Base-by-base conservation (phyloP, 2,797 vertebrate genomes). In the Bufotes viridis region DNA sequence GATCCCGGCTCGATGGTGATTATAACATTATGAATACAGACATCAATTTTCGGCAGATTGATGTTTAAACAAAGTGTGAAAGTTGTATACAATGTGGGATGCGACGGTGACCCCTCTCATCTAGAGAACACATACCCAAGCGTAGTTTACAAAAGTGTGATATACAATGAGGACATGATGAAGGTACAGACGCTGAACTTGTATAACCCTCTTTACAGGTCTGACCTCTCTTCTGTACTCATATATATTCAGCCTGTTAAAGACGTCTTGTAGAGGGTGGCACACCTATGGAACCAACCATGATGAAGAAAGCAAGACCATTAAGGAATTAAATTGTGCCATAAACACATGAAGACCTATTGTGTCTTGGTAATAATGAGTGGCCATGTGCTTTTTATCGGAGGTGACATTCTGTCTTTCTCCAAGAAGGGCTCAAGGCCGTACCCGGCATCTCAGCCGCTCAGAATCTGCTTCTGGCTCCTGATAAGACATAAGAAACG, bases 11-110 rank as follows among this genome's bases (percentile, higher is more conserved):
- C 74, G 14, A 75, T 81, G 79, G 84, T 88, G 78, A 88, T 84
- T 84, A 84, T 79, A 53, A 84, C 63, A 79, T 61, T 65, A 72
- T 34, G 82, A 80, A 88, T 88, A 88, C 85, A 88, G 82, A 15
- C 26, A 51, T 63, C 82, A 49, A 85, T 80, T 80, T 74, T 61
- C n/a, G 12, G 24, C 74, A 67, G 74, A 84, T 88, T 88, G 53
- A 85, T 84, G 82, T 85, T 79, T 88, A 88, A 88, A 88, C 87
- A 88, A 85, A 80, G 53, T 3, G 53, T 61, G 63, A 81, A 53
- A 63, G 57, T 42, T 88, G 60, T 88, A 81, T 85, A 88, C 75
- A 84, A 61, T 74, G 65, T 24, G n/a, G 75, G 72, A 81, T 7
- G 82, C 20, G 55, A 53, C 18, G 15, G 51, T 26, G 76, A 80